Conservation (phyloP, 2,888 invertebrate genomes). For the Entomobrya multifasciata region DNA sequence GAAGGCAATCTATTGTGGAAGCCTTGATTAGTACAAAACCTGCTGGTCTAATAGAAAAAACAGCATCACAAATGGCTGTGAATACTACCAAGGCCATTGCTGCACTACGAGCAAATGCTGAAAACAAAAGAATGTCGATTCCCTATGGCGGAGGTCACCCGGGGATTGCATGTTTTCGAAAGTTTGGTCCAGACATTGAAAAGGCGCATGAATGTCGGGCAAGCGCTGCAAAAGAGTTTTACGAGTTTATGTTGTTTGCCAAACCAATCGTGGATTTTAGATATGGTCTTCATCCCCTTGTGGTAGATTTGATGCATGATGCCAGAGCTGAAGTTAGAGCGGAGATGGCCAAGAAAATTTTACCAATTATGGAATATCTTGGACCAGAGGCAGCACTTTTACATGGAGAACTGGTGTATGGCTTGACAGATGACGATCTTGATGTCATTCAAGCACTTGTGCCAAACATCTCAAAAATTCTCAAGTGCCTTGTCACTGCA, state of each 20-base stretch:
- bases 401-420: conserved; percentile 76
- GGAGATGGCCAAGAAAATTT: conserved; percentile 71
- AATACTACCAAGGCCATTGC: conserved; percentile 25
- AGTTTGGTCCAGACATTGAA: conserved; percentile 49
- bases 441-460: conserved; percentile 75
- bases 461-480: conserved; percentile 75
- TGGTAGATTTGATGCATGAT: conserved; percentile 76
- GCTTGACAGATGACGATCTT: conserved; percentile 77
- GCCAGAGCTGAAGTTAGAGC: conserved; percentile 70
- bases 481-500: conserved; percentile 75
- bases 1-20: conserved; percentile 71
- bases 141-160: conserved; percentile 38
- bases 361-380: conserved; percentile 75
- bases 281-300: conserved; percentile 75
- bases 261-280: conserved; percentile 77
- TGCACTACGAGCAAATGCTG: conserved; percentile 38
- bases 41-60: background rate
- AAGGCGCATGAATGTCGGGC: conserved; percentile 63
- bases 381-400: conserved; percentile 67
- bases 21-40: conserved; percentile 54
- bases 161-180: background rate
- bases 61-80: background rate
- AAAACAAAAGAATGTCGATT: conserved; percentile 46
- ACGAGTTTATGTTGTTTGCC: conserved; percentile 74
- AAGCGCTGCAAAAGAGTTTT: conserved; percentile 74